Evolutionary conservation across 2,113 vertebrate species (phyloP).

Genomic region (Cebus imitator): DNA sequence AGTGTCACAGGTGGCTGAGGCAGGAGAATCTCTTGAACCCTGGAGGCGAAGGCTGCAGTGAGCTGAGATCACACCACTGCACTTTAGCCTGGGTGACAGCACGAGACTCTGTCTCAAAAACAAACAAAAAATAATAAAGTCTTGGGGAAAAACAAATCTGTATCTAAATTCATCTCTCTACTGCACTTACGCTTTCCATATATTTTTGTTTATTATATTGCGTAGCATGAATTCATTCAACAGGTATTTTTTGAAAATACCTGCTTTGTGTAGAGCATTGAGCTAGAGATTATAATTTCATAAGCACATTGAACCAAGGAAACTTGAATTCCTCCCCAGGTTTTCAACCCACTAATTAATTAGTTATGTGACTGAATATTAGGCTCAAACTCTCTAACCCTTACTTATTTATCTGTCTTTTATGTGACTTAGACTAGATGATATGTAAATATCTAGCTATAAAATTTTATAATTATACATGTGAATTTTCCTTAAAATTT

Average conservation of each 20-base stretch:
- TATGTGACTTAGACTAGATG: background rate
- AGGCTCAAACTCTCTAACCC: background rate
- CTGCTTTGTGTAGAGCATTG: background rate
- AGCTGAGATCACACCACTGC: too few species aligned
- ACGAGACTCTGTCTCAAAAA: too few species aligned
- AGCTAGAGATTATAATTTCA: background rate
- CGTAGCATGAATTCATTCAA: conserved; percentile 14
- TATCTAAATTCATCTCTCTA: background rate
- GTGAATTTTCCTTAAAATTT: background rate
- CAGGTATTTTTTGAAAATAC: background rate
- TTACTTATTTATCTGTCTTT: background rate
- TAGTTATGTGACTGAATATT: background rate
- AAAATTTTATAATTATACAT: background rate
- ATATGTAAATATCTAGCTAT: background rate
- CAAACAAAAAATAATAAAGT: too few species aligned
- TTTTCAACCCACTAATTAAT: background rate
- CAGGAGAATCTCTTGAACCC: too few species aligned
- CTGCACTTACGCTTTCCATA: background rate
- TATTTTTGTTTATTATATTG: background rate
- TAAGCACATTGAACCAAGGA: background rate
- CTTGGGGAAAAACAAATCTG: background rate
- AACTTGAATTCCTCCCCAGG: background rate
- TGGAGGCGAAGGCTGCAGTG: too few species aligned
- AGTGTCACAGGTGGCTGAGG: too few species aligned
- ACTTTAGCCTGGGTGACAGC: too few species aligned